A percentile compares a stretch with the other conserved stretches of the same genome.
Evolutionary conservation across 92 coral and sea anemone species (phyloP).

Genomic region (Actinostola sp.): DNA sequence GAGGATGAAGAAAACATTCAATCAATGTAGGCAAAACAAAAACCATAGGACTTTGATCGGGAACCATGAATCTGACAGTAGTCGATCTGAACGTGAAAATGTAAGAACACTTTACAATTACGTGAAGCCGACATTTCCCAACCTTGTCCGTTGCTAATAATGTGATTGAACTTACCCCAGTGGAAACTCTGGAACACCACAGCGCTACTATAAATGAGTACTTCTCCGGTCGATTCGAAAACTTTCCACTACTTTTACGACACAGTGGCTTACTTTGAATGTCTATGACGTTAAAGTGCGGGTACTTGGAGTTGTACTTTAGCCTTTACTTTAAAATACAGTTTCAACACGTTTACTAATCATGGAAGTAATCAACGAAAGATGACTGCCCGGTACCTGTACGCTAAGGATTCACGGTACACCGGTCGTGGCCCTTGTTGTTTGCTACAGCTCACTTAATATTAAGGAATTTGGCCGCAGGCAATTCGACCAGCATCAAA

Average conservation of each 20-base stretch:
- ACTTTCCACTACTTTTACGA: too few species aligned
- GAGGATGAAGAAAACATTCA: not conserved
- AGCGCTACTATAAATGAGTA: too few species aligned
- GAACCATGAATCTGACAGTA: too few species aligned
- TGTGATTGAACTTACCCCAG: too few species aligned
- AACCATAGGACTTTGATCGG: too few species aligned
- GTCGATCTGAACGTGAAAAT: too few species aligned
- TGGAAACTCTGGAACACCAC: too few species aligned
- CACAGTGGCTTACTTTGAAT: not conserved
- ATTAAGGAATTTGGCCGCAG: slow-evolving; percentile 11
- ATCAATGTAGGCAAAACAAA: slow-evolving; percentile 6
- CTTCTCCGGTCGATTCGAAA: too few species aligned
- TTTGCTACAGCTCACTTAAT: slow-evolving; percentile 13
- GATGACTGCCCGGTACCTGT: slow-evolving; percentile 17
- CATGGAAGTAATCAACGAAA: slow-evolving; percentile 24
- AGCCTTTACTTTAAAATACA: slow-evolving; percentile 20
- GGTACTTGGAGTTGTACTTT: slow-evolving; percentile 28
- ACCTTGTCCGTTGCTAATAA: too few species aligned
- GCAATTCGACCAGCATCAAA: not conserved
- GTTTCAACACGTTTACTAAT: slow-evolving; percentile 27
- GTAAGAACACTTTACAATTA: too few species aligned
- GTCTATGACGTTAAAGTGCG: not conserved
- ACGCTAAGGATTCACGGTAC: slow-evolving; percentile 12
- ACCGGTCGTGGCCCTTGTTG: not conserved
- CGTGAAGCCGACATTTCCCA: too few species aligned